These are phyloP conservation scores for Trogon surrucura DNA, from an alignment of 2,113 vertebrate genomes.

Conservation along the genomic window DNA sequence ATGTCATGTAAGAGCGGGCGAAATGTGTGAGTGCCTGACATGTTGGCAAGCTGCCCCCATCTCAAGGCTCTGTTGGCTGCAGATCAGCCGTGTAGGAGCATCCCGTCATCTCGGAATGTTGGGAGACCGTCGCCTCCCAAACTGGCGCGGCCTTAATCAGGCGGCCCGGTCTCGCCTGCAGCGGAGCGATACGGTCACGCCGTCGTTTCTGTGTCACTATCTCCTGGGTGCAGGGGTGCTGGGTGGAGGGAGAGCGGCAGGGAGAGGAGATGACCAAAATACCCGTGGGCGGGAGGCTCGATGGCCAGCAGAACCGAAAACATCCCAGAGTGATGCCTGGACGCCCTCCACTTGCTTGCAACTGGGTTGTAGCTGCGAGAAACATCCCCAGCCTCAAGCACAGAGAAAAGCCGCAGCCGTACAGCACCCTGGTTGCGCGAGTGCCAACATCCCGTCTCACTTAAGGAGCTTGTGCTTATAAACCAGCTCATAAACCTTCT, in stretches of 20 bases:
- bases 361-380: fast-evolving
- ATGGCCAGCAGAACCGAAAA: neutral
- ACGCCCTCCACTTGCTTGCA: fast-evolving
- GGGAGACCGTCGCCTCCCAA: neutral
- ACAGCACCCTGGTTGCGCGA: fast-evolving
- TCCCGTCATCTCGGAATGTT: neutral
- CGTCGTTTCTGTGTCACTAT: fast-evolving
- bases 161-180: fast-evolving
- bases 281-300: fast-evolving
- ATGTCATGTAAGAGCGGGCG: fast-evolving
- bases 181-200: fast-evolving
- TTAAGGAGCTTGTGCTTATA: neutral
- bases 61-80: neutral
- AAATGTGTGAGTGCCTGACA: slow-evolving; percentile 1
- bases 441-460: neutral
- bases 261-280: neutral
- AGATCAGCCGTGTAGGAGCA: neutral
- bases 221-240: neutral
- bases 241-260: neutral
- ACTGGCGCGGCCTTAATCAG: fast-evolving
- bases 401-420: neutral
- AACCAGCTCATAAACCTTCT: neutral
- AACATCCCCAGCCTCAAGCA: neutral
- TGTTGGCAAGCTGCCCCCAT: neutral
- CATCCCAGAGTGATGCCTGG: fast-evolving